Evolutionary conservation across 2,888 invertebrate genomes (phyloP).

Genomic region (Dromius quadrimaculatus): DNA sequence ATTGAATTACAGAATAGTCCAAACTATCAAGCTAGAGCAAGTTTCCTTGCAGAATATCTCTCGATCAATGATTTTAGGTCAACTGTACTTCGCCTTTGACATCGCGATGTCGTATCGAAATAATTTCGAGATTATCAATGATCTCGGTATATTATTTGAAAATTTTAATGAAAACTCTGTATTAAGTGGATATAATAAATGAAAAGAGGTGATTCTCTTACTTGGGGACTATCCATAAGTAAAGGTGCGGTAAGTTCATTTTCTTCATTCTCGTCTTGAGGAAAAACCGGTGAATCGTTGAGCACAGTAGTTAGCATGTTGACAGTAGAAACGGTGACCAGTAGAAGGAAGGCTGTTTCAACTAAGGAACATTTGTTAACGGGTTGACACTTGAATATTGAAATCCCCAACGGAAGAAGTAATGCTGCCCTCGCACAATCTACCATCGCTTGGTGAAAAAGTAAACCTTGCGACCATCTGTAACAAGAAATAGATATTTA

Average conservation of each 20-base stretch:
- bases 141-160: too few relatives aligned
- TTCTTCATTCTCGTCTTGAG: conserved; percentile 81
- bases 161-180: too few relatives aligned
- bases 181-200: too few relatives aligned
- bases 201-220: conserved; percentile 57
- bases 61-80: too few relatives aligned
- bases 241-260: conserved; percentile 72
- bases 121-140: too few relatives aligned
- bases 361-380: conserved; percentile 88
- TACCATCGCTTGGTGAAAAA: conserved; percentile 87
- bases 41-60: too few relatives aligned
- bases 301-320: conserved; percentile 90
- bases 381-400: conserved; percentile 85
- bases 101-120: too few relatives aligned
- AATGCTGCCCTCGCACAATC: conserved; percentile 87
- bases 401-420: conserved; percentile 81
- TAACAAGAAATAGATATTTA: conserved; percentile 58
- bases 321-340: conserved; percentile 91
- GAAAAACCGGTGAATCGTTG: conserved; percentile 88
- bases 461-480: conserved; percentile 88
- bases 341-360: conserved; percentile 87
- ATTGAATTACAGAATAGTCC: too few relatives aligned
- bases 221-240: conserved; percentile 85
- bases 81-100: too few relatives aligned
- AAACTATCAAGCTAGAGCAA: too few relatives aligned